These are phyloP conservation scores for Geopemphigus sp. DNA, from an alignment of 1,140 invertebrate species.

Conservation along the genomic window DNA sequence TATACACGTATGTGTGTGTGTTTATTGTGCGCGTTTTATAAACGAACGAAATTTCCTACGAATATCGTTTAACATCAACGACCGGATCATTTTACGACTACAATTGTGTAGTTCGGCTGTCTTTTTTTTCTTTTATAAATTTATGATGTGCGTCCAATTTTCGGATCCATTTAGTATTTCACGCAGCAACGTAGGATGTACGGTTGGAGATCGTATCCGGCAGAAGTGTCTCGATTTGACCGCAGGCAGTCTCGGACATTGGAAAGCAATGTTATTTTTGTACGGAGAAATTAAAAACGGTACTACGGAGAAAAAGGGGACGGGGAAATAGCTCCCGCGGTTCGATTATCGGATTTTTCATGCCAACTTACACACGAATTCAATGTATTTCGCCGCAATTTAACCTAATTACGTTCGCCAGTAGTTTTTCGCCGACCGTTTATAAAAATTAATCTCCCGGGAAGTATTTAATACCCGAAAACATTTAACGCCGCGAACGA, in stretches of 20 bases:
- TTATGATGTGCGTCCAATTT: background rate
- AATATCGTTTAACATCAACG: background rate
- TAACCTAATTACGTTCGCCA: background rate
- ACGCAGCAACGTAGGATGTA: constrained; percentile 21
- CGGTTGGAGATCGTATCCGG: constrained; percentile 26
- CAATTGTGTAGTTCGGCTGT: background rate
- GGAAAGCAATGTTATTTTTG: constrained; percentile 31
- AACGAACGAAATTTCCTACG: background rate
- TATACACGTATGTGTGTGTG: background rate
- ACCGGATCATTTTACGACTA: background rate
- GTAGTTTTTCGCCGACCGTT: background rate
- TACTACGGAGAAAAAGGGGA: background rate
- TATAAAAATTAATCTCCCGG: background rate
- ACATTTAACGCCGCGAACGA: background rate
- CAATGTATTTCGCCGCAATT: too few species aligned
- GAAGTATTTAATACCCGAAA: constrained; percentile 9
- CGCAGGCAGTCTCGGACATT: constrained; percentile 33
- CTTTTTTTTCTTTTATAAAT: background rate
- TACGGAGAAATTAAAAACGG: constrained; percentile 21
- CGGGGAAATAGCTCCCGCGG: constrained; percentile 15
- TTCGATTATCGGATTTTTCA: constrained; percentile 31
- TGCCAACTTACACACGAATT: background rate
- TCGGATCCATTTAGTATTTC: constrained; percentile 5
- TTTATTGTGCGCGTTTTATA: background rate
- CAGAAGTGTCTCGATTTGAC: background rate